phyloP scores from a whole-genome alignment of 2,113 vertebrate species.

The Ginglymostoma cirratum region DNA sequence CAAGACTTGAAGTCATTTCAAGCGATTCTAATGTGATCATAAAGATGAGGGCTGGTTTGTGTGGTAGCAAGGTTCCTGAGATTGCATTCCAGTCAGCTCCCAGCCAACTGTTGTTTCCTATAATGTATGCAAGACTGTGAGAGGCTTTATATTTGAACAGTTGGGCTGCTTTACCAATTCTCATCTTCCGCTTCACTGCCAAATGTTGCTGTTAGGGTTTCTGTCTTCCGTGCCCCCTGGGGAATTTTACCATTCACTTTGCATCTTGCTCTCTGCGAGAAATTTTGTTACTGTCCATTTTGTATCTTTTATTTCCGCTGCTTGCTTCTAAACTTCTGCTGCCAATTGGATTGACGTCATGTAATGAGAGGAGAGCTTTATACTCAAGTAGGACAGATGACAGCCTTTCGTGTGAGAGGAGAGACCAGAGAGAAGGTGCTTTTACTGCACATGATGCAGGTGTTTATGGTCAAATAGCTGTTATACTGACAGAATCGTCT shows the following conservation, averaged over 20 bases:
- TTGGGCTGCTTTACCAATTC: background rate
- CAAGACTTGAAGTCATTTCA: slow-evolving; percentile 12
- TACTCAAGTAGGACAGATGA: background rate
- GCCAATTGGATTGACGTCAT: background rate
- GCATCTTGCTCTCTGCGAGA: slow-evolving; percentile 19
- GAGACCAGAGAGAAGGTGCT: background rate
- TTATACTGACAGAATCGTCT: background rate
- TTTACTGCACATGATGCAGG: background rate
- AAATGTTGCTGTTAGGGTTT: slow-evolving; percentile 35
- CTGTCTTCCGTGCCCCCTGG: slow-evolving; percentile 29
- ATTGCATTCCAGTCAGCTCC: background rate
- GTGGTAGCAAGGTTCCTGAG: slow-evolving; percentile 27
- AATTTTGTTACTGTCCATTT: slow-evolving; percentile 20
- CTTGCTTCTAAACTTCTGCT: slow-evolving; percentile 17
- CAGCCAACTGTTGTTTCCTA: slow-evolving; percentile 29
- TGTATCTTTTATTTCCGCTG: background rate
- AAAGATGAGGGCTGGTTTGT: background rate
- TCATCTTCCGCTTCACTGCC: slow-evolving; percentile 27
- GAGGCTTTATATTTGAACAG: slow-evolving; percentile 16
- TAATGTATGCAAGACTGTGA: slow-evolving; percentile 34
- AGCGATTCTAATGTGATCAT: background rate
- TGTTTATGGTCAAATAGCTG: background rate
- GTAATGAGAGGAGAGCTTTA: background rate
- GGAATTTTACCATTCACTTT: slow-evolving; percentile 33
- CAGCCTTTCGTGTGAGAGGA: background rate